Evolutionary conservation across 1,140 invertebrate genomes (phyloP), one percentile per base, ranked within the genome.

Genomic region (Manduca sexta): DNA sequence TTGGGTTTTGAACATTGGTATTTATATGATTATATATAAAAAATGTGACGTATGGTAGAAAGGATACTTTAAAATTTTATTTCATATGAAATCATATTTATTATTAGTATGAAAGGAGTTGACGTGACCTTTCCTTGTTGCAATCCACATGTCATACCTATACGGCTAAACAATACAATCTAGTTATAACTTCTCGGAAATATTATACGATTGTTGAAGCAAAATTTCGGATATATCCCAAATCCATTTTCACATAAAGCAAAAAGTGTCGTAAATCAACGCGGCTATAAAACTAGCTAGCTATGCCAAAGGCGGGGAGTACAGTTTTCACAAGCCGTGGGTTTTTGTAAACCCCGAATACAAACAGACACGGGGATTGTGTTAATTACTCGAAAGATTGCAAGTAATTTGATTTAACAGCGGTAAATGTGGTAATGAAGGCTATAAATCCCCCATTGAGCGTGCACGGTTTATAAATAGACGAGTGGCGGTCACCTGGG

Each of bases 401-500:
- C 14, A 35, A 45, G 43, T 39, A 56, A 56, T 50, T 56, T 41
- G 16, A 21, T 31, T 15, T 31, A 54, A 54, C 44, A 42, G 21
- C 21, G 33, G 21, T 49, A 31, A 49, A 49, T 37, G 39, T 35
- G 48, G 60, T 69, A 80, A 70, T 70, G 68, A 69, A 69, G 60
- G 61, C 60, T 60, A 78, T 74, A 77, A 75, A 81, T 73, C 70
- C 54, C 43, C 66, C 58, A 79, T 77, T 72, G 72, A 76, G 60
- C 58, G 64, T 60, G 55, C 58, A 64, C 63, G 61, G 56, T 47
- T 49, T 76, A 82, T 82, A 73, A 66, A 69, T 79, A 73, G 62
- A 43, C 39, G 49, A 44, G 63, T 64, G 57, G 52, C 65, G 60
- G 68, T 70, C 73, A 74, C 66, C 67, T 71, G 68, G 57, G 64